Percentiles rank a stretch among this genome's conserved stretches.
Evolutionary conservation across 1,140 invertebrate species (phyloP).

Genomic region (Magallana gigas): DNA sequence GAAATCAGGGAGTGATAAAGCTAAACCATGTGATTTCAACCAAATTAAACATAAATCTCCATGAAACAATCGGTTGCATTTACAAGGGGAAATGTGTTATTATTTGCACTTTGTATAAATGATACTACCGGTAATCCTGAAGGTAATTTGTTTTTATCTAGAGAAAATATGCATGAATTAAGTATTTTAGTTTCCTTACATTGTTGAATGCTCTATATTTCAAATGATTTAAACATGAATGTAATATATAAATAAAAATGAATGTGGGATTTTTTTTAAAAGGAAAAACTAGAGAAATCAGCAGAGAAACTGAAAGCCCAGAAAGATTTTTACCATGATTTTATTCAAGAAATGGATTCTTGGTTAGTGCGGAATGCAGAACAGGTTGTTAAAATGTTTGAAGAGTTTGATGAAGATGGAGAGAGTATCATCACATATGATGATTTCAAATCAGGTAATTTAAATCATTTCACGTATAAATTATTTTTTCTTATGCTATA

Average conservation of each 20-base stretch:
- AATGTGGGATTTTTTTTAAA: constrained; percentile 34
- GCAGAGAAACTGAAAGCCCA: constrained; percentile 66
- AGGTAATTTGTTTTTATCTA: not conserved
- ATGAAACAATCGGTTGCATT: too few species aligned
- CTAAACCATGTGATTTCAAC: not conserved
- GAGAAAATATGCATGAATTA: not conserved
- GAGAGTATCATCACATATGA: constrained; percentile 72
- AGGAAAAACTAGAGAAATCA: constrained; percentile 73
- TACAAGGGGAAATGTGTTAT: too few species aligned
- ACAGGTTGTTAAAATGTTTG: constrained; percentile 65
- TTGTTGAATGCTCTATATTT: not conserved
- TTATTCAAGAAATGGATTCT: constrained; percentile 72
- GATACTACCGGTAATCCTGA: too few species aligned
- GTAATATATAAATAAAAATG: not conserved
- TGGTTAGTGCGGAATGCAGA: constrained; percentile 68
- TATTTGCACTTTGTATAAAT: too few species aligned
- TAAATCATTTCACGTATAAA: not conserved
- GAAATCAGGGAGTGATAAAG: not conserved
- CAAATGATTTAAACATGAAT: not conserved
- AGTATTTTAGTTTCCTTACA: not conserved
- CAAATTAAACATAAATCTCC: too few species aligned
- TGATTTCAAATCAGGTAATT: constrained; percentile 76
- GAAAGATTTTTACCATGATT: constrained; percentile 64
- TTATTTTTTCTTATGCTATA: not conserved
- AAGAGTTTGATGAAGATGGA: constrained; percentile 68